A percentile compares a stretch with the other conserved stretches of the same genome.
Evolutionary conservation across 2,888 invertebrate genomes (phyloP).

Genomic region (Strigamia maritima): DNA sequence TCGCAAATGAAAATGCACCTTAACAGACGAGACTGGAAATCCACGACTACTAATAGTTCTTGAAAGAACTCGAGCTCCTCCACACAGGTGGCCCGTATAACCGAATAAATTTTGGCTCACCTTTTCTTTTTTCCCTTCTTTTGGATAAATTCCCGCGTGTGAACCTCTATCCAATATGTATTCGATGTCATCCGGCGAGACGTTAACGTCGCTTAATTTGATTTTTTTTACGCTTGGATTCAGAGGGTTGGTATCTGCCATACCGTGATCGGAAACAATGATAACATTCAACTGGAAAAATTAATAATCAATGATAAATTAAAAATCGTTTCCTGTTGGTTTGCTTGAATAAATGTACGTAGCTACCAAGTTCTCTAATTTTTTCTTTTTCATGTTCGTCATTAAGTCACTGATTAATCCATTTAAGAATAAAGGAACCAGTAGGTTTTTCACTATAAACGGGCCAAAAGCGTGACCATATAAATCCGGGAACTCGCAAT

Average conservation of each 20-base stretch:
- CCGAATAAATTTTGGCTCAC: too few relatives aligned
- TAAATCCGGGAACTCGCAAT: slow-evolving; percentile 48
- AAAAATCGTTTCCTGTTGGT: background rate
- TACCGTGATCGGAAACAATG: slow-evolving; percentile 52
- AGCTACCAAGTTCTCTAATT: background rate
- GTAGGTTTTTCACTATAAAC: slow-evolving; percentile 35
- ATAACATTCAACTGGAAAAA: slow-evolving; percentile 46
- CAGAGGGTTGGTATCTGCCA: slow-evolving; percentile 48
- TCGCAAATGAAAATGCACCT: too few relatives aligned
- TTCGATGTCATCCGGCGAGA: slow-evolving; percentile 46
- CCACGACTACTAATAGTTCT: too few relatives aligned
- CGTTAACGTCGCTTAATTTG: slow-evolving; percentile 46
- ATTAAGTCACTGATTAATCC: background rate
- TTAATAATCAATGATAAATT: background rate
- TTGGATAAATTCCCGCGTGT: slow-evolving; percentile 47
- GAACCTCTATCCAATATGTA: slow-evolving; percentile 47
- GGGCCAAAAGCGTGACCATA: slow-evolving; percentile 51
- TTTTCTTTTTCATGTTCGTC: background rate
- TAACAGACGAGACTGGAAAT: too few relatives aligned
- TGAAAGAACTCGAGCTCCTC: too few relatives aligned
- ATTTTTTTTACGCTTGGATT: slow-evolving; percentile 46
- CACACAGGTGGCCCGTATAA: too few relatives aligned
- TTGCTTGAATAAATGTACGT: too few relatives aligned
- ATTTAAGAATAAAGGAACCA: background rate
- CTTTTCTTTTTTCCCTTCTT: background rate